Conservation (phyloP, 2,797 vertebrate species). For the Cercopithecus petaurista region DNA sequence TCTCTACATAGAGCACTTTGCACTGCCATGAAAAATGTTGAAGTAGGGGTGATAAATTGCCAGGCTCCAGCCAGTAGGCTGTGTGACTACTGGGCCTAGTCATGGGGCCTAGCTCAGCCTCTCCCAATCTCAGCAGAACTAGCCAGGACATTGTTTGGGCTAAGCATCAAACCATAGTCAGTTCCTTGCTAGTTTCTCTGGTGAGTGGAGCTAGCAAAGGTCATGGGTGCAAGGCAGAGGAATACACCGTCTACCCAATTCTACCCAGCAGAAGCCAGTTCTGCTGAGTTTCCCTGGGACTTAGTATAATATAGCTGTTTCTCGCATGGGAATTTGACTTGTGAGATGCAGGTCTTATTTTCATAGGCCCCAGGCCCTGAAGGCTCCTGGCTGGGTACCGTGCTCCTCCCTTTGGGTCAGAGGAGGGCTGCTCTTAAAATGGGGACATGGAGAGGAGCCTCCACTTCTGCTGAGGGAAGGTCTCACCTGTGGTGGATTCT, state of each 20-base stretch:
- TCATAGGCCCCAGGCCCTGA: neutral
- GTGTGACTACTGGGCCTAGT: neutral
- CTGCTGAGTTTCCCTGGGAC: neutral
- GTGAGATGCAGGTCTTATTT: neutral
- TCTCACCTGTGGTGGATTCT: conserved; percentile 95
- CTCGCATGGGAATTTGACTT: neutral
- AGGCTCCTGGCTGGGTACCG: neutral
- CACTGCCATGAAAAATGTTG: neutral
- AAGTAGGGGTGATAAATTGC: neutral
- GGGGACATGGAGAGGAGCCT: neutral
- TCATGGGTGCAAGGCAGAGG: neutral
- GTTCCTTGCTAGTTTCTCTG: neutral
- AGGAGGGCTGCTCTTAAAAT: neutral
- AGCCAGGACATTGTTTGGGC: neutral
- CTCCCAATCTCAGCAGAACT: neutral
- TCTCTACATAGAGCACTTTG: neutral
- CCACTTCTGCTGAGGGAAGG: neutral
- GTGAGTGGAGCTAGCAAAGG: neutral
- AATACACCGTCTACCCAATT: no score
- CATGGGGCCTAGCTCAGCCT: neutral
- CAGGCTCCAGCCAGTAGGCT: neutral
- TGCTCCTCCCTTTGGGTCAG: neutral
- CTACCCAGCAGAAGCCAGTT: neutral
- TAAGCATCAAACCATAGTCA: neutral
- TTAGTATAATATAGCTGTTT: neutral